Evolutionary conservation across 2,888 invertebrate species (phyloP), one percentile per base, ranked within the genome.

Genomic region (Cerceris rybyensis): DNA sequence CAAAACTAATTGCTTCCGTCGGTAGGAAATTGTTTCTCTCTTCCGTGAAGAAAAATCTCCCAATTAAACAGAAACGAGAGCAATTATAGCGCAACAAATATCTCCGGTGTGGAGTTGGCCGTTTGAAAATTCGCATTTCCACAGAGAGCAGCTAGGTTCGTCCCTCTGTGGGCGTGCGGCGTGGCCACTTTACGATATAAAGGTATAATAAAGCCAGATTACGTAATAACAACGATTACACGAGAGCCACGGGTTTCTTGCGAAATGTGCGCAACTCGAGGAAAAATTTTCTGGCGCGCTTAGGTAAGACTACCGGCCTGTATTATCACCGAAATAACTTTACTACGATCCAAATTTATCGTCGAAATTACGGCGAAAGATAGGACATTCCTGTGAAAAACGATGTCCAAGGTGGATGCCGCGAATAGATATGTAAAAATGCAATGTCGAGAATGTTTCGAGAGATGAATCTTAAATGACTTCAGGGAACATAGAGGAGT

Each of bases 211-310:
- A 67, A 80, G 67, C 39, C 39, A 54, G 9, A 43, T 81, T 80
- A 69, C 65, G 61, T 70, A 81, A 81, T 43, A 28, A 46, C 42
- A 9, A 50, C 65, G 66, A 75, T 75, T 75, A 75, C 60, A 63
- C 55, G 71, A 50, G 54, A 65, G 17, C 16, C 58, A 28, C 49
- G 55, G 9, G 9, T 50, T 43, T 64, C 75, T 75, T 71, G 69
- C 76, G 79, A 76, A 81, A 76, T 41, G 58, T 59, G 58, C 17
- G 64, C 57, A 50, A 65, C 16, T 16, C 68, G 55, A 16, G 70
- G 65, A 75, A 75, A 80, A 75, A 75, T 71, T 59, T 58, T 14
- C 11, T 50, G 28, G 13, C 17, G 59, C 70, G 17, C 50, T 46
- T 61, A 63, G 42, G 60, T 42, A 39, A 58, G 43, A 58, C 58